Conservation (phyloP, 92 coral and sea anemone genomes). For the Parazoanthus darwini region DNA sequence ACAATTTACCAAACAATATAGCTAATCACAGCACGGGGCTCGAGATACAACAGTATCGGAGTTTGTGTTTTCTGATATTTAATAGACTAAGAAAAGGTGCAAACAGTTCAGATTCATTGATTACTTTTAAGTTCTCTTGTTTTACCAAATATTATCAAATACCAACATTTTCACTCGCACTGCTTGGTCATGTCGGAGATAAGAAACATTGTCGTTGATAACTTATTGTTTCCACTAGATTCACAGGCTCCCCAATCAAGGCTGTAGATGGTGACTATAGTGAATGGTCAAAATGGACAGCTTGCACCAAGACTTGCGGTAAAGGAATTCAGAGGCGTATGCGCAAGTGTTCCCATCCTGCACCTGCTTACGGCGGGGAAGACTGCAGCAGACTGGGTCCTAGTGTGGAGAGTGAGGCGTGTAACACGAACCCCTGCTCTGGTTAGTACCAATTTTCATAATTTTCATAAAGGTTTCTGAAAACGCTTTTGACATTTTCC, state of each 20-base stretch:
- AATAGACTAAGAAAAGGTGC: no score
- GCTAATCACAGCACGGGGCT: no score
- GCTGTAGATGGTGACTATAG: constrained; percentile 68
- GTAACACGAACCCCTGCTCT: constrained; percentile 65
- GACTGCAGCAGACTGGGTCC: constrained; percentile 84
- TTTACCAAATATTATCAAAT: no score
- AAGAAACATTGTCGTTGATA: background rate
- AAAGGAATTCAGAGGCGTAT: constrained; percentile 81
- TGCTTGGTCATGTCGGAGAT: background rate
- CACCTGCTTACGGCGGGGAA: constrained; percentile 78
- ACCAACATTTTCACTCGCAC: no score
- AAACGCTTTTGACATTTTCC: no score
- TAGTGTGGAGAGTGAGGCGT: constrained; percentile 71
- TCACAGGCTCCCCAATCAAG: constrained; percentile 38
- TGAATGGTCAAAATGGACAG: constrained; percentile 87
- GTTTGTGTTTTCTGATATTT: no score
- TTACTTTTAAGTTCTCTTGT: no score
- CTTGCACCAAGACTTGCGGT: constrained; percentile 82
- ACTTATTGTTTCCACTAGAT: constrained; percentile 26
- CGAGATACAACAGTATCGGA: no score
- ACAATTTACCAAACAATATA: no score
- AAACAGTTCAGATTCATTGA: no score
- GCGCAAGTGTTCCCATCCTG: constrained; percentile 87
- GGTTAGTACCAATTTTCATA: constrained; percentile 47
- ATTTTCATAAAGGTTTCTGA: background rate